Evolutionary conservation across 2,888 invertebrate species (phyloP).

Genomic region (Amphimallon solstitiale): DNA sequence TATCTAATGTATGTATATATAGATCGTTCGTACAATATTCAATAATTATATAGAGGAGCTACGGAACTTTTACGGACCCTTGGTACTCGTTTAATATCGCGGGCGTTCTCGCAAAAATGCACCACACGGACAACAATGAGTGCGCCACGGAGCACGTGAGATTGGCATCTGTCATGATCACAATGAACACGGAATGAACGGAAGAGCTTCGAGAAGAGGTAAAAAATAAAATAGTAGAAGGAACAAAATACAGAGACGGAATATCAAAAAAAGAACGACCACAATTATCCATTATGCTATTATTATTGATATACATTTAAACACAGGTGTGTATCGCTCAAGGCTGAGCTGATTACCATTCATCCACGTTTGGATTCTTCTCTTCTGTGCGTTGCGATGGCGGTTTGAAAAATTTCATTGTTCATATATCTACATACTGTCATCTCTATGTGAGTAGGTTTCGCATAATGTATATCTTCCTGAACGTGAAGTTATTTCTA

Average conservation of each 20-base stretch:
- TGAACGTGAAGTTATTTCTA: conserved; percentile 2
- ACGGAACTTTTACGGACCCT: not conserved
- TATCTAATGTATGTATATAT: too few species aligned
- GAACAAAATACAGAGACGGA: too few species aligned
- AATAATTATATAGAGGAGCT: conserved; percentile 21
- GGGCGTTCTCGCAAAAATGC: conserved; percentile 39
- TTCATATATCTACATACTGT: conserved; percentile 44
- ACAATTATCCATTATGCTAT: conserved; percentile 53
- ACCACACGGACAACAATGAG: conserved; percentile 45
- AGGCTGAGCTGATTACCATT: conserved; percentile 54
- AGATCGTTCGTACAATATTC: not conserved
- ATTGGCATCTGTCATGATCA: conserved; percentile 56
- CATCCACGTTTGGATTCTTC: conserved; percentile 48
- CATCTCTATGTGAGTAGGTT: conserved; percentile 42
- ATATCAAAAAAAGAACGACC: conserved; percentile 44
- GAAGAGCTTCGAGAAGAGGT: conserved; percentile 25
- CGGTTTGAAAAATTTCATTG: conserved; percentile 42
- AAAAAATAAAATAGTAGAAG: conserved; percentile 27
- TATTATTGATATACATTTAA: conserved; percentile 55
- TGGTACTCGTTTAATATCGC: conserved; percentile 25
- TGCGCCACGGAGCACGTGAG: conserved; percentile 47
- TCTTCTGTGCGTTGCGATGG: conserved; percentile 43
- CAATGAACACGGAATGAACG: conserved; percentile 45
- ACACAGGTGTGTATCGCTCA: conserved; percentile 54
- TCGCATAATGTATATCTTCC: conserved; percentile 32